A percentile compares a stretch with the other conserved stretches of the same genome.
These are phyloP conservation scores for Argyresthia goedartella DNA, from an alignment of 2,888 invertebrate species.

Conservation along the genomic window DNA sequence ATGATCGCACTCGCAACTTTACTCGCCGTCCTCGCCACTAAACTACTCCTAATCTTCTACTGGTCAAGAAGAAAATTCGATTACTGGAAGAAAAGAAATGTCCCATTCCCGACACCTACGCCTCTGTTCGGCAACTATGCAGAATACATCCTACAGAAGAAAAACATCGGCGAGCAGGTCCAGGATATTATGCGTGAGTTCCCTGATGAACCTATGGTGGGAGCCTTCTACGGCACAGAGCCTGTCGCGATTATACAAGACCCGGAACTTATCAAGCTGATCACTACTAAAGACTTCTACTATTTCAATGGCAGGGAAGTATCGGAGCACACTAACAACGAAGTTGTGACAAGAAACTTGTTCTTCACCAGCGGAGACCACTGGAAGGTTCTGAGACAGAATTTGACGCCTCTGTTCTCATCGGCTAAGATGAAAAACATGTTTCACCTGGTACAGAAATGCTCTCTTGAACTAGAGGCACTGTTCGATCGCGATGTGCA, in stretches of 20 bases:
- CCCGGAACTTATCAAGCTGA: slow-evolving; percentile 6
- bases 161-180: slow-evolving; percentile 16
- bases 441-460: slow-evolving; percentile 6
- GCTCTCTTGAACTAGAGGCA: not conserved
- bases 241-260: slow-evolving; percentile 9
- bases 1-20: too few relatives aligned
- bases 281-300: slow-evolving; percentile 8
- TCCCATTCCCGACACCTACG: slow-evolving; percentile 25
- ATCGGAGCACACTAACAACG: not conserved
- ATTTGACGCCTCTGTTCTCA: slow-evolving; percentile 8
- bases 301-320: slow-evolving; percentile 5
- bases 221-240: slow-evolving; percentile 11
- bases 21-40: too few relatives aligned
- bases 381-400: slow-evolving; percentile 8
- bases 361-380: slow-evolving; percentile 6
- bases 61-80: slow-evolving; percentile 21
- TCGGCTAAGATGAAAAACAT: slow-evolving; percentile 10
- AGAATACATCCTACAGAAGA: slow-evolving; percentile 17
- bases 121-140: slow-evolving; percentile 33
- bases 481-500: not conserved
- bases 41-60: not conserved
- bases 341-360: slow-evolving; percentile 1
- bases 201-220: slow-evolving; percentile 13
- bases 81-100: slow-evolving; percentile 35
- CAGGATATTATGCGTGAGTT: slow-evolving; percentile 19